Evolutionary conservation across 2,113 vertebrate genomes (phyloP), one percentile per base, ranked within the genome.

Genomic region (Capricornis sumatraensis): DNA sequence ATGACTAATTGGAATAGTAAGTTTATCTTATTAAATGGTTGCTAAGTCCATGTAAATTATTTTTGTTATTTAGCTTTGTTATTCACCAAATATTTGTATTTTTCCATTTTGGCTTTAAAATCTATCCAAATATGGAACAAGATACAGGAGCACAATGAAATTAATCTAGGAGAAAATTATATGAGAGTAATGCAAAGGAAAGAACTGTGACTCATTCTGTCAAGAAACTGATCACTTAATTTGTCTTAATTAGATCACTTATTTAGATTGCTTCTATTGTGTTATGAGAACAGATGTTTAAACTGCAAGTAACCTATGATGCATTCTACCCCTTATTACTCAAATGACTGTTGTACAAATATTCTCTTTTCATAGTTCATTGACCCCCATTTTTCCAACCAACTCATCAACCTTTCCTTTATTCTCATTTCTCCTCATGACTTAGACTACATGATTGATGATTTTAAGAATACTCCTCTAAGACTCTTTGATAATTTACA

Each of bases 141-240:
- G 91, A 83, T 79, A 40, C 12, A 90, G n/a, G 45, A 85, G 87
- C 6, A 94, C 10, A 89, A 71, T 95, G 14, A 71, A 93, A 93
- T 95, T 88, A 96, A 90, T 93, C 64, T 53, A 60, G 67, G 28
- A 64, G 27, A 87, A 98, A 92, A 97, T 97, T 91, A 82, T 53
- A 93, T 87, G 86, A 74, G 17, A 88, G 10, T 93, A 89, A 93
- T 89, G 53, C 19, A 96, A 79, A 85, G 3, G 16, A 19, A 93
- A 95, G 33, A 93, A 76, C 28, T 82, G 21, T 97, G 94, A 93
- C 60, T 95, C 89, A 91, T 90, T 79, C 52, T 87, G 16, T 92
- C 92, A 96, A 92, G 33, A 82, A 92, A 79, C n/a, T 96, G 53
- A 95, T 91, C 25, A 33, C 52, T 97, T 93, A 86, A 93, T 93